Base-by-base conservation (phyloP, 2,113 vertebrate genomes). In the Otis tarda region DNA sequence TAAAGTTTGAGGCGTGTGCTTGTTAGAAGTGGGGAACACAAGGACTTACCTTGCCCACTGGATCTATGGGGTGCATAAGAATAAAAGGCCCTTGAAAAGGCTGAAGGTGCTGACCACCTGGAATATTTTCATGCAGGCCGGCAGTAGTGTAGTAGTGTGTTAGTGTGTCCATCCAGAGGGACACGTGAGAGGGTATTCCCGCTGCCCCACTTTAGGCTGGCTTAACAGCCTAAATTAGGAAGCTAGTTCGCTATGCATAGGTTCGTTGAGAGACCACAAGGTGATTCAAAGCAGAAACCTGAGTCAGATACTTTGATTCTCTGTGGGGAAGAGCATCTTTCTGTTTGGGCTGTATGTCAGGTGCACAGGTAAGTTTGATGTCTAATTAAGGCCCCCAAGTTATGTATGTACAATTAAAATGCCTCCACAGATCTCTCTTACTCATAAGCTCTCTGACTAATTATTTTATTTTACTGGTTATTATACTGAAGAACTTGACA, bases 301-400 rank as follows among this genome's bases (percentile, higher is more conserved):
- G 39, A 50, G 12, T 28, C 10, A 31, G 10, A 6, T 41, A 10
- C 10, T 80, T 92, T 10, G 45, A 41, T 76, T 65, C 28, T 61
- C 14, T 23, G 22, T 67, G 39, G 31, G 45, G 57, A 85, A 49
- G 10, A 56, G 0, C 0, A 0, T 24, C 6, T 76, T 90, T 75
- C 47, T 87, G 5, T 63, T 83, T 63, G 17, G 20, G 7, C 17
- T 61, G 1, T 33, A 7, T 12, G 4, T 39, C 35, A 83, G 17
- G 35, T 56, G 7, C 19, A 1, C 50, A 10, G 8, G 9, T 65
- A 74, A 65, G 14, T 55, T 39, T 69, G 21, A 11, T 49, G 25
- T 76, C 10, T 74, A 27, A 79, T 75, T 90, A 37, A 70, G n/a
- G 52, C 37, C 27, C 37, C 12, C 33, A 33, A 31, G 7, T 73